Conservation (phyloP, 2,113 vertebrate species). For the Gadus macrocephalus region DNA sequence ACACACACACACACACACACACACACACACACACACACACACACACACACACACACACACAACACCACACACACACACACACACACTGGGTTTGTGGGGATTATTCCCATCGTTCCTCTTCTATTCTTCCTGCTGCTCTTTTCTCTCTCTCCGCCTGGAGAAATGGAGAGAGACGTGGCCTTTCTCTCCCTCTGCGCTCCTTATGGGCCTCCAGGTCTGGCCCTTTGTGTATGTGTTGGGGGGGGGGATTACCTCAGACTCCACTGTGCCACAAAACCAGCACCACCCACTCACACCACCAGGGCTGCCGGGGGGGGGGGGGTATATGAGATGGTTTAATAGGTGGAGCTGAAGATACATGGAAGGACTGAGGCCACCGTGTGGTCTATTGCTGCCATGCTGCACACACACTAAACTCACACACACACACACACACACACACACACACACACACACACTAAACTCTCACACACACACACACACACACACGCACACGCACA, state of each 20-base stretch:
- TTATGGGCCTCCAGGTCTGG: conserved; percentile 68
- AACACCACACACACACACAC: too few species aligned
- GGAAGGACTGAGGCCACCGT: conserved; percentile 50
- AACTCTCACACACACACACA: neutral
- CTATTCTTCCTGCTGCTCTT: conserved; percentile 62
- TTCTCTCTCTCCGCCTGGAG: conserved; percentile 56
- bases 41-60: too few species aligned
- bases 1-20: neutral
- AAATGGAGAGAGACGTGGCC: conserved; percentile 69
- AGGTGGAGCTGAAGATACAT: conserved; percentile 54
- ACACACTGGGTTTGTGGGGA: conserved; percentile 59
- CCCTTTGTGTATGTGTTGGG: conserved; percentile 59
- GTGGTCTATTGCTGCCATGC: conserved; percentile 47
- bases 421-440: neutral
- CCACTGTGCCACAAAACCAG: conserved; percentile 39
- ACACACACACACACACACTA: neutral
- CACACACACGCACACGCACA: neutral
- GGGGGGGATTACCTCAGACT: conserved; percentile 49
- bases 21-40: too few species aligned
- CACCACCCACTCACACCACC: conserved; percentile 45
- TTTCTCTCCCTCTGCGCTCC: conserved; percentile 68
- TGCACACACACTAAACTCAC: neutral
- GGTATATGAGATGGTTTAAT: conserved; percentile 37
- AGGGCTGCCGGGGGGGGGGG: conserved; percentile 22
- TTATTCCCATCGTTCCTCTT: conserved; percentile 70